These are phyloP conservation scores for Pica pica DNA, from an alignment of 2,113 vertebrate genomes.

Conservation along the genomic window DNA sequence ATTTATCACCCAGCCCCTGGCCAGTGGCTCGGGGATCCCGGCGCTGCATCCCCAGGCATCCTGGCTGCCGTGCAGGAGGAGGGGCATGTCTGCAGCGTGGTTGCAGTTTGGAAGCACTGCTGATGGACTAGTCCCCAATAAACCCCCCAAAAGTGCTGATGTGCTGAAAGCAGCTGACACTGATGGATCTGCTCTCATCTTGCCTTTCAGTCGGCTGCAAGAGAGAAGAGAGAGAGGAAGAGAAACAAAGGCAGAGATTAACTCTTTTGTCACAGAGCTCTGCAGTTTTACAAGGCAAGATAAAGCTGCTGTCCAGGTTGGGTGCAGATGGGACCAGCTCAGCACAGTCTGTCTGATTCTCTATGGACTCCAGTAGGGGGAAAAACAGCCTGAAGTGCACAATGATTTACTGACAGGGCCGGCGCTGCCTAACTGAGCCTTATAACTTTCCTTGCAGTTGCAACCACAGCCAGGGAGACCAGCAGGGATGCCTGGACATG, in stretches of 20 bases:
- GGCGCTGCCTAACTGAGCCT: slow-evolving; percentile 8
- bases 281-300: slow-evolving; percentile 85
- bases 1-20: slow-evolving; percentile 81
- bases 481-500: background rate
- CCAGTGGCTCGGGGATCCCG: slow-evolving; percentile 60
- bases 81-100: slow-evolving; percentile 64
- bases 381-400: slow-evolving; percentile 70
- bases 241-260: slow-evolving; percentile 88
- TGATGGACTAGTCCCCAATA: slow-evolving; percentile 80
- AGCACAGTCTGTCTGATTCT: slow-evolving; percentile 74
- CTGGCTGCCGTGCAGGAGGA: slow-evolving; percentile 63
- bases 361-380: slow-evolving; percentile 66
- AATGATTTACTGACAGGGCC: slow-evolving; percentile 81
- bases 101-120: slow-evolving; percentile 80
- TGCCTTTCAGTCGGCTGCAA: slow-evolving; percentile 80
- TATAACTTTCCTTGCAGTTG: background rate
- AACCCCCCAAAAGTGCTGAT: slow-evolving; percentile 86
- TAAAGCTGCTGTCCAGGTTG: slow-evolving; percentile 83
- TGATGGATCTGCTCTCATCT: slow-evolving; percentile 91
- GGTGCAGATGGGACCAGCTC: slow-evolving; percentile 83
- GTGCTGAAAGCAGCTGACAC: slow-evolving; percentile 84
- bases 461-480: background rate
- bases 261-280: slow-evolving; percentile 85
- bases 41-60: slow-evolving; percentile 62
- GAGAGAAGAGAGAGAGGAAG: slow-evolving; percentile 63